Conservation (phyloP, 2,888 invertebrate species). For the Agelastica alni region DNA sequence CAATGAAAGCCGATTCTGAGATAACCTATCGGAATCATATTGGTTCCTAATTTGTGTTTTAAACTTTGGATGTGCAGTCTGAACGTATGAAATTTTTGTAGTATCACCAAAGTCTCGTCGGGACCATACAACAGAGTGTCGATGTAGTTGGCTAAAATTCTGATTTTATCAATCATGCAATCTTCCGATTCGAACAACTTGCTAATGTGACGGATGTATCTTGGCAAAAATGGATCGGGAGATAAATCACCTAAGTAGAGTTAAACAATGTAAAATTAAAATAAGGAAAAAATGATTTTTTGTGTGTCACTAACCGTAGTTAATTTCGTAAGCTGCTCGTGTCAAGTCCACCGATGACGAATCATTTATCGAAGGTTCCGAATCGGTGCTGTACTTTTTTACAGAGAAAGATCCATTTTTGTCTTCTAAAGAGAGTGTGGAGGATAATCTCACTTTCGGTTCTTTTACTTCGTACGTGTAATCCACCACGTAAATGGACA, state of each 20-base stretch:
- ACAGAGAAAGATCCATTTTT: too few relatives aligned
- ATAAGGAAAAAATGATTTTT: not conserved
- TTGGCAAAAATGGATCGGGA: slow-evolving; percentile 42
- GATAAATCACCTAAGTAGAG: slow-evolving; percentile 35
- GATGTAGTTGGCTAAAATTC: slow-evolving; percentile 44
- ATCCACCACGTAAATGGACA: slow-evolving; percentile 49
- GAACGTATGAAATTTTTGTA: slow-evolving; percentile 43
- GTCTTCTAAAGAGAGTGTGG: too few relatives aligned
- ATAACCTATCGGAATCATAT: slow-evolving; percentile 59
- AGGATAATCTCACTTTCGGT: not conserved
- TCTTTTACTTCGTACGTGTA: slow-evolving; percentile 38
- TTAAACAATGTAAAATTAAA: not conserved
- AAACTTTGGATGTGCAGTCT: slow-evolving; percentile 43
- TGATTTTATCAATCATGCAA: slow-evolving; percentile 37
- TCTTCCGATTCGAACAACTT: slow-evolving; percentile 31
- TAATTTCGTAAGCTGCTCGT: not conserved
- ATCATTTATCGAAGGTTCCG: too few relatives aligned
- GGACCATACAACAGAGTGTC: slow-evolving; percentile 45
- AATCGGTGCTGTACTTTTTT: too few relatives aligned
- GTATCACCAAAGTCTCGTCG: slow-evolving; percentile 31
- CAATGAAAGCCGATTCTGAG: slow-evolving; percentile 58
- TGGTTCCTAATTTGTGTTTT: slow-evolving; percentile 52
- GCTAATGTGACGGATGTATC: slow-evolving; percentile 40
- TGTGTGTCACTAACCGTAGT: slow-evolving; percentile 5
- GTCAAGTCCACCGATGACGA: too few relatives aligned